Conservation (phyloP, 1,140 invertebrate species). For the Eufriesea mexicana region DNA sequence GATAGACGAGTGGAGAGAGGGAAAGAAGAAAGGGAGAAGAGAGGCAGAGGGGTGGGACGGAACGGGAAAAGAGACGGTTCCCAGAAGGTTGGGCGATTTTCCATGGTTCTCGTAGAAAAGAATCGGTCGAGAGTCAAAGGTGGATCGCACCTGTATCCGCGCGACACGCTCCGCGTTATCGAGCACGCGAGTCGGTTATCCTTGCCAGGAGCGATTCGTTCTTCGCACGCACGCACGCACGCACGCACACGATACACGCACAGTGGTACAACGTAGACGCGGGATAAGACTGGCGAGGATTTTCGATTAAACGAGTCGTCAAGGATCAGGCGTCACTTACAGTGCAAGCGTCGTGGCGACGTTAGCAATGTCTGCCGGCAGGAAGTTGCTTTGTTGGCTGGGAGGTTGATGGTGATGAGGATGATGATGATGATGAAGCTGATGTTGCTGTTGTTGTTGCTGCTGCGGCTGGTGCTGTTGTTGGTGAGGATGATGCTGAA, state of each 20-base stretch:
- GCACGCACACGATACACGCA: too few relatives aligned
- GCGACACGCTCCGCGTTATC: neutral
- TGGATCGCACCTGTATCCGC: conserved; percentile 46
- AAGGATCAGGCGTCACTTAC: conserved; percentile 62
- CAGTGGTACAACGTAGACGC: too few relatives aligned
- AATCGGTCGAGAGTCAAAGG: conserved; percentile 51
- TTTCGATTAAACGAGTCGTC: too few relatives aligned
- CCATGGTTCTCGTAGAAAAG: conserved; percentile 6
- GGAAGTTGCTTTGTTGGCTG: conserved; percentile 62
- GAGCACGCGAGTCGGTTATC: too few relatives aligned
- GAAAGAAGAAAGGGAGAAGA: neutral
- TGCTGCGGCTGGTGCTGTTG: conserved; percentile 55
- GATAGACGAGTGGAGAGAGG: neutral
- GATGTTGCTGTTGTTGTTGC: conserved; percentile 38
- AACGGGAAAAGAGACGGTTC: neutral
- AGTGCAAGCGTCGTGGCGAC: conserved; percentile 63
- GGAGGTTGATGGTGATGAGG: conserved; percentile 67
- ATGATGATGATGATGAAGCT: conserved; percentile 49
- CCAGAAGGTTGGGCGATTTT: conserved; percentile 24
- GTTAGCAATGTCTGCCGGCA: conserved; percentile 57
- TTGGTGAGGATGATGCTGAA: conserved; percentile 60
- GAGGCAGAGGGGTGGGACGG: neutral
- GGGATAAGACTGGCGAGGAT: too few relatives aligned
- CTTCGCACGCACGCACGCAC: too few relatives aligned
- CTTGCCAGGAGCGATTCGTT: neutral